phyloP scores from a whole-genome alignment of 2,797 vertebrate species.

The Hippoglossus hippoglossus region DNA sequence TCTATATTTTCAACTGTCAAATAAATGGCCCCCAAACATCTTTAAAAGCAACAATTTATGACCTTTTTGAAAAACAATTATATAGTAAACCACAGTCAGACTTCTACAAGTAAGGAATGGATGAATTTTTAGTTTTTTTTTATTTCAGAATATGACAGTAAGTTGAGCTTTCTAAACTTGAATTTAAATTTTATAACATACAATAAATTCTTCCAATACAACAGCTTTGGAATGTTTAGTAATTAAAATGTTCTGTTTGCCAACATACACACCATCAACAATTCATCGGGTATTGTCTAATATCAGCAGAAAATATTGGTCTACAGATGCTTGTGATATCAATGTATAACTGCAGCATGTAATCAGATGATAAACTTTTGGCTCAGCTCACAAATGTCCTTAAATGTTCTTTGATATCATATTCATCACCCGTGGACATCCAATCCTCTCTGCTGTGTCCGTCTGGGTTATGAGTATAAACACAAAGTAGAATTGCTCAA shows the following conservation, averaged over 20 bases:
- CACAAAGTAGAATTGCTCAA: background rate
- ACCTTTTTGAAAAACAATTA: background rate
- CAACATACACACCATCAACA: too few relatives aligned
- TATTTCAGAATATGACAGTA: too few relatives aligned
- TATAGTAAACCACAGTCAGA: background rate
- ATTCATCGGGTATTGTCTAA: too few relatives aligned
- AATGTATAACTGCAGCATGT: background rate
- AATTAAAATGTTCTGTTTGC: too few relatives aligned
- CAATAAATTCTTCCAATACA: too few relatives aligned
- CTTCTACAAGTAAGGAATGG: too few relatives aligned
- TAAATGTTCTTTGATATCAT: background rate
- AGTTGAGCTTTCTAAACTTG: too few relatives aligned
- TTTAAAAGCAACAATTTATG: too few relatives aligned
- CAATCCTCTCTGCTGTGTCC: background rate
- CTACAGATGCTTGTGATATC: background rate
- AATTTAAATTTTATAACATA: too few relatives aligned
- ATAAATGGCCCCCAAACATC: background rate
- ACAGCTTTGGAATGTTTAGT: too few relatives aligned
- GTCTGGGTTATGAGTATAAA: background rate
- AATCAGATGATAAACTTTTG: background rate
- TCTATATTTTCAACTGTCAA: background rate
- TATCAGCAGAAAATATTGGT: too few relatives aligned
- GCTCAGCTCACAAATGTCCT: background rate
- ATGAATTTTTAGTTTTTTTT: too few relatives aligned
- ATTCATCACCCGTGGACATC: background rate